A percentile compares a stretch with the other conserved stretches of the same genome.
Conservation (phyloP, 2,888 invertebrate species). For the Chrysolina haemoptera region DNA sequence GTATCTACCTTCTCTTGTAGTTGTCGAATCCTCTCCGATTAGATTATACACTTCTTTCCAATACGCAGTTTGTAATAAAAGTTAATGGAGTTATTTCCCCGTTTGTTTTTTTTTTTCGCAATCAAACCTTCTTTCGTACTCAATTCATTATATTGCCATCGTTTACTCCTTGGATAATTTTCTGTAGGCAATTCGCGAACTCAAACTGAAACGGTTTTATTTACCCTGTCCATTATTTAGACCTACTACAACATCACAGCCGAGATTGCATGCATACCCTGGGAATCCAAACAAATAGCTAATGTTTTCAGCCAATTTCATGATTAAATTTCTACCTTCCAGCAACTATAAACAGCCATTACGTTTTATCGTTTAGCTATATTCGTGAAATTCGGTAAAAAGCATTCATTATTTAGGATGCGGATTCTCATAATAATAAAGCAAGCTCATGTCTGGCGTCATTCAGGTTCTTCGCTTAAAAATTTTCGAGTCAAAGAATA, state of each 20-base stretch:
- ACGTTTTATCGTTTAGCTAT: slow-evolving; percentile 36
- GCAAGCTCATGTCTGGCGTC: slow-evolving; percentile 17
- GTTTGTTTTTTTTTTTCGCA: no score
- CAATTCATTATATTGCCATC: background rate
- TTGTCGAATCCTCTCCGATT: no score
- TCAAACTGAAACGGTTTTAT: slow-evolving; percentile 26
- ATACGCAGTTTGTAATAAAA: background rate
- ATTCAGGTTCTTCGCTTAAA: background rate
- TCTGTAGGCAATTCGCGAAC: slow-evolving; percentile 5
- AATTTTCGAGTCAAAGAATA: background rate
- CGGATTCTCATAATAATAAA: slow-evolving; percentile 30
- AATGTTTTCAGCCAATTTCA: slow-evolving; percentile 45
- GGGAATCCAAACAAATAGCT: slow-evolving; percentile 34
- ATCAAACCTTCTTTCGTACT: background rate
- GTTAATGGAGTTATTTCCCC: background rate
- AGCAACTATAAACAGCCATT: slow-evolving; percentile 31
- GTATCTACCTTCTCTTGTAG: no score
- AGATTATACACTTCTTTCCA: no score
- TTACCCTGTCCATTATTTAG: slow-evolving; percentile 11
- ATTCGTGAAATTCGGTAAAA: slow-evolving; percentile 27
- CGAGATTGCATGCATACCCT: slow-evolving; percentile 23
- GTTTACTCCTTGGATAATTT: background rate
- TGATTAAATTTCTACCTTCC: slow-evolving; percentile 45
- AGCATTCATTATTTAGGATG: slow-evolving; percentile 32
- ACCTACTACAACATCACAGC: slow-evolving; percentile 21